phyloP scores from a whole-genome alignment of 2,113 vertebrate genomes.

The Mesocricetus auratus region DNA sequence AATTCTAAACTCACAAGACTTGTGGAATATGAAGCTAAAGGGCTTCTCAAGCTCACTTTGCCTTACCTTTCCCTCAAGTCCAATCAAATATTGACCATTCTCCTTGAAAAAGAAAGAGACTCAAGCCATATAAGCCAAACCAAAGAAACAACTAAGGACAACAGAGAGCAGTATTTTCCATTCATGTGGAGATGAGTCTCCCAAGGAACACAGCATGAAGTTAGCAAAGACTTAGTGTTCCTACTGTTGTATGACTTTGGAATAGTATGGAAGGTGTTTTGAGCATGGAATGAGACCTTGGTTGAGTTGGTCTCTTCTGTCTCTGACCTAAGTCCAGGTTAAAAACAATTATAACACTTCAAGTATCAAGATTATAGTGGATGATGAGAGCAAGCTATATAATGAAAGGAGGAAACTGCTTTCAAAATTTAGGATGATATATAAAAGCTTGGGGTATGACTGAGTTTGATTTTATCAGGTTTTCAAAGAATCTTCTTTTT shows the following conservation, averaged over 20 bases:
- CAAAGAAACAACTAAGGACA: neutral
- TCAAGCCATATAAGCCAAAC: constrained; percentile 22
- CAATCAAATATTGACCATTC: neutral
- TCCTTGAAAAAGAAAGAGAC: neutral
- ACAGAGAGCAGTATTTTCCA: neutral
- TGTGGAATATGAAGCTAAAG: neutral
- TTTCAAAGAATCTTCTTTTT: neutral
- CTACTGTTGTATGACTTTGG: neutral
- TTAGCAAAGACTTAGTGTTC: neutral
- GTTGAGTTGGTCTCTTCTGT: neutral
- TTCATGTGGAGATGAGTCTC: neutral
- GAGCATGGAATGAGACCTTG: neutral
- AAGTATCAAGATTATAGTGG: neutral
- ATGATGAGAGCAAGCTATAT: neutral
- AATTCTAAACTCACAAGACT: neutral
- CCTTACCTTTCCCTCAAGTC: neutral
- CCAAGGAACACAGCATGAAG: neutral
- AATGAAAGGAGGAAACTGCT: constrained; percentile 1
- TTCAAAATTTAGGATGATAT: neutral
- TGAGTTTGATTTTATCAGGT: constrained; percentile 2
- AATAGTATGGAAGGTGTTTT: neutral
- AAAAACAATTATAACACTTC: neutral
- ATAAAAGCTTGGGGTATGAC: neutral
- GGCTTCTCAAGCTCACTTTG: neutral
- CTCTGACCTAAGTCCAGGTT: neutral